Conservation (phyloP, 2,888 invertebrate genomes). For the Dorcus hopei region DNA sequence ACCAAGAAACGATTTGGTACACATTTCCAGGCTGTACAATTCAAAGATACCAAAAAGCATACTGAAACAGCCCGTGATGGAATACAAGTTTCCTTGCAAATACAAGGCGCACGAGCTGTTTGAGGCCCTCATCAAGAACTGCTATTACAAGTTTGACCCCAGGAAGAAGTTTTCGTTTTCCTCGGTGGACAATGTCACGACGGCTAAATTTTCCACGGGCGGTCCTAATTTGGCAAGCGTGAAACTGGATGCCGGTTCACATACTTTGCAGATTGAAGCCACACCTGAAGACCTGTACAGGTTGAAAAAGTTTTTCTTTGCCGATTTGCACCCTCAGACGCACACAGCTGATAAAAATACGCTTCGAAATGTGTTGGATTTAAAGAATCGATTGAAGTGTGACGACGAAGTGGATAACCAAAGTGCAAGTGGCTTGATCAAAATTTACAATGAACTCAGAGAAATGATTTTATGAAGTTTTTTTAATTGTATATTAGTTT, state of each 20-base stretch:
- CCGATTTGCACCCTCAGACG: constrained; percentile 15
- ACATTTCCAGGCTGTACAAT: constrained; percentile 9
- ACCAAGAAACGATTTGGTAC: neutral
- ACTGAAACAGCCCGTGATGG: constrained; percentile 15
- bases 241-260: constrained; percentile 29
- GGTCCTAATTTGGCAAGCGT: constrained; percentile 26
- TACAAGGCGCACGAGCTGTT: constrained; percentile 30
- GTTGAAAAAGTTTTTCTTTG: constrained; percentile 36
- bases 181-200: constrained; percentile 25
- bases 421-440: neutral
- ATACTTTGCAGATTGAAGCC: constrained; percentile 26
- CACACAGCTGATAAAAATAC: constrained; percentile 7
- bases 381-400: constrained; percentile 5
- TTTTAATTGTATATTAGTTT: neutral
- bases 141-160: constrained; percentile 37
- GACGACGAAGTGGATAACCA: neutral
- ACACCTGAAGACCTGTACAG: constrained; percentile 26
- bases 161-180: constrained; percentile 32
- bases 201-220: constrained; percentile 26
- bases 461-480: constrained; percentile 5
- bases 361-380: neutral
- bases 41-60: neutral
- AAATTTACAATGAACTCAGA: constrained; percentile 10
- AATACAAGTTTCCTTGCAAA: constrained; percentile 31
- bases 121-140: constrained; percentile 35